phyloP scores from a whole-genome alignment of 2,888 invertebrate genomes.

The Pandemis heparana region DNA sequence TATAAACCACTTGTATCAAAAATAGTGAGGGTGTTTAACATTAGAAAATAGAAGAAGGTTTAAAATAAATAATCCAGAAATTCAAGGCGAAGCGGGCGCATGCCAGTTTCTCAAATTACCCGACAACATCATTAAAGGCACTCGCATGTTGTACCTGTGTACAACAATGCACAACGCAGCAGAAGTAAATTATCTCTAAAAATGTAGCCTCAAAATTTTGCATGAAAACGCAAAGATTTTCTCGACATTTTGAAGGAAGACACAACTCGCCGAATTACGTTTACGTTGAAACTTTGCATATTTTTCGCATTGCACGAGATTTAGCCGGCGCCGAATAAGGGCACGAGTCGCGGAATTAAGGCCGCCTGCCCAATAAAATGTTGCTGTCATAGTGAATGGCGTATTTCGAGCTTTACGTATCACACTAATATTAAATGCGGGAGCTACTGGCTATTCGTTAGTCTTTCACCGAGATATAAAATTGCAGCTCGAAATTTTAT shows the following conservation, averaged over 20 bases:
- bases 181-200: neutral
- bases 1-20: no score
- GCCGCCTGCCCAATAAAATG: constrained; percentile 19
- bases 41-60: no score
- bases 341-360: constrained; percentile 26
- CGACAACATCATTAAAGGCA: neutral
- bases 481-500: no score
- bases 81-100: no score
- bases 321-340: constrained; percentile 26
- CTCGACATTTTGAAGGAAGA: constrained; percentile 24
- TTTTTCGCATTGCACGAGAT: constrained; percentile 40
- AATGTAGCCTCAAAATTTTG: neutral
- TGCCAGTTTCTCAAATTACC: neutral
- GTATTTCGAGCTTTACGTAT: neutral
- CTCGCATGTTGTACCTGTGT: no score
- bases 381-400: constrained; percentile 1
- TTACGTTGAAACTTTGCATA: constrained; percentile 38
- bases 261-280: constrained; percentile 29
- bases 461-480: no score
- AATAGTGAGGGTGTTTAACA: no score
- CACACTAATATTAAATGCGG: neutral
- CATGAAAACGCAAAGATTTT: constrained; percentile 7
- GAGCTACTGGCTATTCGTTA: neutral
- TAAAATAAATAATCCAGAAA: no score
- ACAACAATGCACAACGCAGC: neutral